Base-by-base conservation (phyloP, 2,888 invertebrate genomes). In the Aromia moschata region DNA sequence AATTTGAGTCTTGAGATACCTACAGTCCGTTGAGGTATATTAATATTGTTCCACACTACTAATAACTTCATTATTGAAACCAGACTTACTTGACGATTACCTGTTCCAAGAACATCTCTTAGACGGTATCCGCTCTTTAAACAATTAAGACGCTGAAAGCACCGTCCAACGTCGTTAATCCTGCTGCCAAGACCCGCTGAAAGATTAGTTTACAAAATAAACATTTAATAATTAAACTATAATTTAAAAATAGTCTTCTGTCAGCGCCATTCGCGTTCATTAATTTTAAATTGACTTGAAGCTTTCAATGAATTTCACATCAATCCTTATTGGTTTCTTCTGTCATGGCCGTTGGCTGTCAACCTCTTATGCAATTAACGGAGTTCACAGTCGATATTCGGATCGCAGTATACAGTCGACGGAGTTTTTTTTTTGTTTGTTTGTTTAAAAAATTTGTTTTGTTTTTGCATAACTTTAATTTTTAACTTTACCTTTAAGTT, bases 231-330 rank as follows among this genome's bases (percentile, higher is more conserved):
- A 47, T 47, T 47, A 47, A 47, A 33, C 33, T 18, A 12, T 36
- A 47, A 47, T 47, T 47, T 47, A 47, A 47, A 47, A 47, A 47
- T 47, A 47, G 47, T 47, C 37, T 47, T 33, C 17, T 36, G n/a
- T 16, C 37, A 9, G 36, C 7, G 10, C 47, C 18, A 47, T 47
- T 47, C 37, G 37, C 16, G 18, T 47, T 20, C 47, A 47, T 47
- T 47, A 36, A 47, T 47, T 47, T 47, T 47, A 47, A 47, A 47
- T 47, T 47, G 47, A 47, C 47, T 47, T 31, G 4, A 11, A 15
- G 47, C 18, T 18, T 47, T 47, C 37, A 17, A 47, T 47, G 47
- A 37, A 47, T 47, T 37, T 36, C 20, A 30, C 31, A 46, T 46
- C 33, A 46, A 31, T 31, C 31, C 31, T 46, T 31, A 31, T 2